phyloP scores from a whole-genome alignment of 2,113 vertebrate species.

The Sapajus apella region DNA sequence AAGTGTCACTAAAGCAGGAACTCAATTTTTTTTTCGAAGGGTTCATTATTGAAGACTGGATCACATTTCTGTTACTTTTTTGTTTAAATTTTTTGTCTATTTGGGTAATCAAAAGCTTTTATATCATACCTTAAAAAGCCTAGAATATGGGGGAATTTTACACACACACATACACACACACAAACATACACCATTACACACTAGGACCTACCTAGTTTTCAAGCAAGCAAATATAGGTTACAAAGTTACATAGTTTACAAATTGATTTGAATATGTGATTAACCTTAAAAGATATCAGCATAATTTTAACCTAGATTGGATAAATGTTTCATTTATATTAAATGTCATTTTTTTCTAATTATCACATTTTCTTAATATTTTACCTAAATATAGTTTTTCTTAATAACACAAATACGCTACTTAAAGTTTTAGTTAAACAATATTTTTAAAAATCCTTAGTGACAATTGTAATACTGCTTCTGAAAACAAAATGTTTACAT shows the following conservation, averaged over 20 bases:
- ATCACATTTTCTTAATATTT: not conserved
- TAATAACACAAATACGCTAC: not conserved
- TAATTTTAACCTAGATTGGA: not conserved
- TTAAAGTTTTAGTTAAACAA: not conserved
- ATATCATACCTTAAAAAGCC: not conserved
- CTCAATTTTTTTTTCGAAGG: not conserved
- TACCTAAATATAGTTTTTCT: not conserved
- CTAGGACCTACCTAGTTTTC: not conserved
- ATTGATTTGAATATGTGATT: not conserved
- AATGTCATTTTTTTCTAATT: not conserved
- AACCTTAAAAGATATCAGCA: not conserved
- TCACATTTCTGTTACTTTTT: not conserved
- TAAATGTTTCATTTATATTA: not conserved
- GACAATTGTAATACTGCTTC: not conserved
- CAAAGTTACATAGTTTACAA: not conserved
- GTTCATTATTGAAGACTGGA: not conserved
- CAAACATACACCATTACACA: not conserved
- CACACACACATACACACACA: not conserved
- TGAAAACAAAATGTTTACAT: not conserved
- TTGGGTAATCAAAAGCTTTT: not conserved
- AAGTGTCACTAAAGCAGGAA: not conserved
- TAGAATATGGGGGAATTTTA: not conserved
- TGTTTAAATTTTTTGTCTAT: constrained; percentile 5
- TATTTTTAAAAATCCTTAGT: not conserved
- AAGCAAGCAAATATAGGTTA: not conserved